A percentile compares a stretch with the other conserved stretches of the same genome.
These are phyloP conservation scores for Andrena marginata DNA, from an alignment of 2,888 invertebrate species.

Conservation along the genomic window DNA sequence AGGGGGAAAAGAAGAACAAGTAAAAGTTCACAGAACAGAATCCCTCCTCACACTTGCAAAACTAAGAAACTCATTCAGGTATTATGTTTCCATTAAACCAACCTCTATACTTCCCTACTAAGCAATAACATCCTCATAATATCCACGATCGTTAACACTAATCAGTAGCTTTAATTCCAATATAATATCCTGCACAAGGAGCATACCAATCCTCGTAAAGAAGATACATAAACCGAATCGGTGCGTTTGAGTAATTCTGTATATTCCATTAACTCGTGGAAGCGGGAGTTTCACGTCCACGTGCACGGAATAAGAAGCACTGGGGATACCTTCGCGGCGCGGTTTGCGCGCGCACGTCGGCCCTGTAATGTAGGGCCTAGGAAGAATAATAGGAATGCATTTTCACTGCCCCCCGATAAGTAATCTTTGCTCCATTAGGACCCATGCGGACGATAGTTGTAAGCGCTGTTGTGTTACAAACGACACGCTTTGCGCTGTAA, in stretches of 20 bases:
- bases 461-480: constrained; percentile 54
- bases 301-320: neutral
- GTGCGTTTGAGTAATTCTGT: neutral
- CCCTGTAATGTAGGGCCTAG: constrained; percentile 29
- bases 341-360: neutral
- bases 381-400: constrained; percentile 60
- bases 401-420: constrained; percentile 64
- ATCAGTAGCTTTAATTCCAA: too few relatives aligned
- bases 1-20: too few relatives aligned
- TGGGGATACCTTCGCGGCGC: neutral
- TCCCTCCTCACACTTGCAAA: too few relatives aligned
- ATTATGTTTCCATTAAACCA: too few relatives aligned
- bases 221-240: neutral
- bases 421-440: constrained; percentile 69
- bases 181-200: neutral
- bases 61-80: too few relatives aligned
- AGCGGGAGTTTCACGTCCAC: neutral
- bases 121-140: too few relatives aligned
- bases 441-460: constrained; percentile 41
- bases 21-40: too few relatives aligned
- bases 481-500: constrained; percentile 57
- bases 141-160: too few relatives aligned
- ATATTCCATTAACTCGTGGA: neutral
- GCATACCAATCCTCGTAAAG: neutral
- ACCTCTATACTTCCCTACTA: too few relatives aligned